Percentiles rank a stretch among this genome's conserved stretches.
These are phyloP conservation scores for Squalus acanthias DNA, from an alignment of 2,797 vertebrate species.

Conservation along the genomic window DNA sequence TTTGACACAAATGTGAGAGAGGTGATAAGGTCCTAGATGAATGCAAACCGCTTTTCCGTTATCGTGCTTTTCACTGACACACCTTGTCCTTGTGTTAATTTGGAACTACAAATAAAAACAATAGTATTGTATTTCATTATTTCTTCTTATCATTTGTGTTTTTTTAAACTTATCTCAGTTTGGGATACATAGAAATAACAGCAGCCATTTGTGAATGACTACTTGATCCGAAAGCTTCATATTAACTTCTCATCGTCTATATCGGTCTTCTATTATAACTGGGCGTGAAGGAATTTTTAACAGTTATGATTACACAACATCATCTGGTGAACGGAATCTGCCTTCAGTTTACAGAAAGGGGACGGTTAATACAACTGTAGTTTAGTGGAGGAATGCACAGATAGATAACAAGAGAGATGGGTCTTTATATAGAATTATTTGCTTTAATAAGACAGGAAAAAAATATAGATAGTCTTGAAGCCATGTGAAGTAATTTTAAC, in stretches of 20 bases:
- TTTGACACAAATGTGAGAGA: neutral
- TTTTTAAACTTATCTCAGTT: neutral
- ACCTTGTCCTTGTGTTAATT: neutral
- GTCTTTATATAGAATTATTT: neutral
- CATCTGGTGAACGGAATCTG: neutral
- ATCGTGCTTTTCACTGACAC: neutral
- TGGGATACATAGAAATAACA: neutral
- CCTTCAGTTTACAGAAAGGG: neutral
- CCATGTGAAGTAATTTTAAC: neutral
- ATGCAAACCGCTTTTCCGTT: neutral
- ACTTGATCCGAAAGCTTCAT: neutral
- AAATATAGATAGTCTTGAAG: neutral
- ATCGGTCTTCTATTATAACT: neutral
- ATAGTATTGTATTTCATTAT: neutral
- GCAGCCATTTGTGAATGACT: neutral
- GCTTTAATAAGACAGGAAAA: neutral
- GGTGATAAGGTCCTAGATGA: neutral
- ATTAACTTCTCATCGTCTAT: neutral
- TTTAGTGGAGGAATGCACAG: neutral
- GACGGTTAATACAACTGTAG: neutral
- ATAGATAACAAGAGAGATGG: neutral
- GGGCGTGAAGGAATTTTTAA: neutral
- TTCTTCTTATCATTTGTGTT: neutral
- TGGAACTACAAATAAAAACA: neutral
- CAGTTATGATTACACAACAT: constrained; percentile 12